Evolutionary conservation across 1,140 invertebrate species (phyloP).

Genomic region (Dolichoris vasculosae): DNA sequence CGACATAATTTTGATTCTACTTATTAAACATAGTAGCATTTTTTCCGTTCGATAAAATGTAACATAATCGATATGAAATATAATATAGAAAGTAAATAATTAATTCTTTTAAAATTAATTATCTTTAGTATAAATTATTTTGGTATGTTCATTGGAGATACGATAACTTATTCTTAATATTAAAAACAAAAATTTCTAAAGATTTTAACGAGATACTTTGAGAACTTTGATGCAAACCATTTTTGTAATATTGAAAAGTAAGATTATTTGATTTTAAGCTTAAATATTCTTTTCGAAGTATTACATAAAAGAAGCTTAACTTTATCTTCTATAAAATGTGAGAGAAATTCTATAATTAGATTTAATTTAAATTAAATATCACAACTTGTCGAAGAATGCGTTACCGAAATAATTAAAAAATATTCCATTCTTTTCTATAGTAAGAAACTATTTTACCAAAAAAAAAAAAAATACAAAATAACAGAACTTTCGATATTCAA

Average conservation of each 20-base stretch:
- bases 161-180: neutral
- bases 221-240: neutral
- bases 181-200: too few relatives aligned
- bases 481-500: neutral
- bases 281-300: neutral
- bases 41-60: too few relatives aligned
- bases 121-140: too few relatives aligned
- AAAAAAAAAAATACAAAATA: neutral
- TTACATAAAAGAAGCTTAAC: neutral
- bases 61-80: too few relatives aligned
- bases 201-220: too few relatives aligned
- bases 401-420: neutral
- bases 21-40: too few relatives aligned
- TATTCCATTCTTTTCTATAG: too few relatives aligned
- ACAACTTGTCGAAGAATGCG: neutral
- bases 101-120: too few relatives aligned
- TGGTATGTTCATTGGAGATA: too few relatives aligned
- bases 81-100: too few relatives aligned
- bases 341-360: neutral
- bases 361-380: neutral
- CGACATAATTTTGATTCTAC: neutral
- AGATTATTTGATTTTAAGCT: neutral
- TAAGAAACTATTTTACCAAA: too few relatives aligned
- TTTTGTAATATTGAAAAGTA: neutral
- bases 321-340: neutral